Evolutionary conservation across 2,888 invertebrate species (phyloP), one percentile per base, ranked within the genome.

Genomic region (Patella caerulea): DNA sequence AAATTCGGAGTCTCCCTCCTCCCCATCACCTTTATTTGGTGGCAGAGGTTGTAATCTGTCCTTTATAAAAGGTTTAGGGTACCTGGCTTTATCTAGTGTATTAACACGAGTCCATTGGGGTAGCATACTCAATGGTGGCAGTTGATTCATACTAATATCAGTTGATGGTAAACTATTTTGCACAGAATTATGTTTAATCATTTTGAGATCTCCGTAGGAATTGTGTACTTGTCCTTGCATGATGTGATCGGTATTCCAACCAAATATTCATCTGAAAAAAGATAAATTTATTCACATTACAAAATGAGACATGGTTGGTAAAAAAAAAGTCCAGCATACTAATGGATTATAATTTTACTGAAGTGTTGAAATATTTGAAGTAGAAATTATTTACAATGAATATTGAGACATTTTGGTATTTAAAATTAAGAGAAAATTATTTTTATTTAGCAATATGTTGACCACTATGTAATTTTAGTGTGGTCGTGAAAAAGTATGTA

Each of bases 41-140:
- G 76, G 54, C 54, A 76, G 77, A 1, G 83, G 81, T 80, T 82
- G 80, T 3, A 81, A 34, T 69, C 65, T 70, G 71, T 78, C 79
- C 77, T 89, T 90, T 14, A 88, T 85, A 78, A 91, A 91, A 9
- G 90, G 88, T 79, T 89, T 90, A 7, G 91, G 90, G 80, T 91
- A 91, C 53, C 90, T 85, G 53, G 54, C 34, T 80, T 89, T 88
- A 82, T 91, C 90, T 72, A 91, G 85, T 24, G 88, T 90, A 81
- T 90, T 89, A 71, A 91, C 87, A 14, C 91, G 84, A 24, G 90
- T 87, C 91, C 91, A 91, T 83, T 91, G 91, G 34, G 91, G 91
- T 75, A 90, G 82, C 71, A 88, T 89, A 80, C 88, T 89, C 54
- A 88, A 82, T 14, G 88, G 88, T 72, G 89, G 88, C 65, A 86